A percentile compares a stretch with the other conserved stretches of the same genome.
Evolutionary conservation across 2,113 vertebrate species (phyloP).

Genomic region (Alaudala cheleensis): DNA sequence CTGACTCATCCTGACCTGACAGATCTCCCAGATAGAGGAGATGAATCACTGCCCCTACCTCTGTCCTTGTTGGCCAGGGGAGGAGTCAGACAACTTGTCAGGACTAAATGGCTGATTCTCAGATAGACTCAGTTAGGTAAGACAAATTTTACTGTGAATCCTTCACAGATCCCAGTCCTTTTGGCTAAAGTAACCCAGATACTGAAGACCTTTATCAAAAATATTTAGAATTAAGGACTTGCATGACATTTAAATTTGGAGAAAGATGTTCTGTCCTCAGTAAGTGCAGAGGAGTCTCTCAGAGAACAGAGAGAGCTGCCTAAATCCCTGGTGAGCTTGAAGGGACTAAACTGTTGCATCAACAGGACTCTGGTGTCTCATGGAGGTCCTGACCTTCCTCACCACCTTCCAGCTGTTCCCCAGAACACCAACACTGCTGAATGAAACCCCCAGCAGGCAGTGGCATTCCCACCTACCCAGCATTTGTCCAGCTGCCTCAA

Average conservation of each 20-base stretch:
- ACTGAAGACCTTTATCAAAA: neutral
- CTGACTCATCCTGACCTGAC: slow-evolving; percentile 63
- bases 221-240: neutral
- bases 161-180: neutral
- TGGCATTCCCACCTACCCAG: neutral
- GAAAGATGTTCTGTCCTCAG: neutral
- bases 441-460: neutral
- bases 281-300: neutral
- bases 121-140: slow-evolving; percentile 41
- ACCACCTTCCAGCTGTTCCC: neutral
- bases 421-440: neutral
- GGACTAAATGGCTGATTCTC: slow-evolving; percentile 35
- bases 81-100: slow-evolving; percentile 28
- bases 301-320: neutral
- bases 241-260: neutral
- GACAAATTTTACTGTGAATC: neutral
- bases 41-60: slow-evolving; percentile 27
- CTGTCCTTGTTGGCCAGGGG: slow-evolving; percentile 12
- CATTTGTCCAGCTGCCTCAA: neutral
- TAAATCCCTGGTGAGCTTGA: neutral
- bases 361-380: rapidly evolving
- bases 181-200: neutral
- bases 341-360: neutral
- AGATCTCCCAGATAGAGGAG: slow-evolving; percentile 42
- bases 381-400: neutral